Percentiles rank a stretch among this genome's conserved stretches.
Evolutionary conservation across 2,113 vertebrate species (phyloP).

Genomic region (Sinocyclocheilus anshuiensis): DNA sequence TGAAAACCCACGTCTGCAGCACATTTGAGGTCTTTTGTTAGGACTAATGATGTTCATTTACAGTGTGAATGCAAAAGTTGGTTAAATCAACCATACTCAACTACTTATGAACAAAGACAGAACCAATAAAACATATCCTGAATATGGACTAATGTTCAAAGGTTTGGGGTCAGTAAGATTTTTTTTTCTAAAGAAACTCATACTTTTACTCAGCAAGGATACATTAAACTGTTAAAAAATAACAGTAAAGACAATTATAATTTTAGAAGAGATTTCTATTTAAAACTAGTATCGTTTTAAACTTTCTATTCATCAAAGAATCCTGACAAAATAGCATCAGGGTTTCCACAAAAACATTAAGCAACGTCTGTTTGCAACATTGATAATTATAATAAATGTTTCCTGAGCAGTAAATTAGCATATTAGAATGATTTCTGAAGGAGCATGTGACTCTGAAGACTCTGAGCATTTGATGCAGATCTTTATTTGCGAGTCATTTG

Average conservation of each 20-base stretch:
- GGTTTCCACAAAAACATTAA: neutral
- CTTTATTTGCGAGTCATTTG: conserved; percentile 49
- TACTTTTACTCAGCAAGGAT: neutral
- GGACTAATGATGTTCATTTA: neutral
- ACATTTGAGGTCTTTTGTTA: neutral
- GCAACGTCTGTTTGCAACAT: neutral
- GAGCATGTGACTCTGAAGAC: no score
- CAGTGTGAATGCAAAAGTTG: neutral
- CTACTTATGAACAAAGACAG: no score
- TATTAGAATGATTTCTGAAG: no score
- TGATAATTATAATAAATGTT: neutral
- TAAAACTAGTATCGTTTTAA: neutral
- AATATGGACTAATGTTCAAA: no score
- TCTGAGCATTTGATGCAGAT: neutral
- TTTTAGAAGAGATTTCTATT: neutral
- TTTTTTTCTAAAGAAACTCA: no score
- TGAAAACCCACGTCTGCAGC: neutral
- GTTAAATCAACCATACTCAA: neutral
- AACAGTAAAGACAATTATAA: neutral
- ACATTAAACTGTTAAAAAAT: neutral
- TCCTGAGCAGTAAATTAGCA: no score
- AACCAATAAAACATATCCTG: no score
- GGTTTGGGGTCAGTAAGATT: no score
- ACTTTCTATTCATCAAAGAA: neutral
- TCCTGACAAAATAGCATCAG: no score